Conservation (phyloP, 2,888 invertebrate species). For the Antitype chi region DNA sequence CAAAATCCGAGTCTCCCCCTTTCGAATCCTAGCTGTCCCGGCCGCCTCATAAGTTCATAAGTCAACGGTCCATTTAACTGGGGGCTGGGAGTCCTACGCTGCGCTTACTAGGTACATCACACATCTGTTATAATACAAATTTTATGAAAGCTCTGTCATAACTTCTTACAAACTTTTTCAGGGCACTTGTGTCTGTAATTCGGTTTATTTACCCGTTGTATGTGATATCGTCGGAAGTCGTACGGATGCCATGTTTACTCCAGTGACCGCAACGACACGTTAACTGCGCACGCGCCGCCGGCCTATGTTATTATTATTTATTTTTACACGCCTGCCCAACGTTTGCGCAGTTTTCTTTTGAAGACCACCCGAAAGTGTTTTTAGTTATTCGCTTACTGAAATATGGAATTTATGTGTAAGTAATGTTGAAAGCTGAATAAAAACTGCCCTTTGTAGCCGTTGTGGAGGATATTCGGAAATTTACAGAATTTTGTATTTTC, state of each 20-base stretch:
- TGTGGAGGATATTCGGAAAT: not conserved
- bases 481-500: not conserved
- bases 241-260: constrained; percentile 87
- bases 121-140: constrained; percentile 4
- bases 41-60: not conserved
- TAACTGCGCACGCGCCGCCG: constrained; percentile 75
- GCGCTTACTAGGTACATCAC: not conserved
- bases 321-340: constrained; percentile 79
- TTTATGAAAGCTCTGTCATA: constrained; percentile 8
- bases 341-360: constrained; percentile 73
- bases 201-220: constrained; percentile 64
- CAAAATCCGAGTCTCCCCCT: not conserved
- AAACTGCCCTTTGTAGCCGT: not conserved
- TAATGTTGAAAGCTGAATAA: not conserved
- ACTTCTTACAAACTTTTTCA: constrained; percentile 30
- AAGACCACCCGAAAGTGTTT: constrained; percentile 82
- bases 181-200: constrained; percentile 58
- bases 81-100: not conserved
- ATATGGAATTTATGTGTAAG: constrained; percentile 9
- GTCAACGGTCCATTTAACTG: not conserved
- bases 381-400: constrained; percentile 31
- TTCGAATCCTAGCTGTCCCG: not conserved
- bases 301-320: constrained; percentile 86
- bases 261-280: constrained; percentile 82
- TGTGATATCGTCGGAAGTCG: constrained; percentile 82